These are phyloP conservation scores for Drosophila auraria DNA, from an alignment of 1,140 invertebrate species.

Conservation along the genomic window DNA sequence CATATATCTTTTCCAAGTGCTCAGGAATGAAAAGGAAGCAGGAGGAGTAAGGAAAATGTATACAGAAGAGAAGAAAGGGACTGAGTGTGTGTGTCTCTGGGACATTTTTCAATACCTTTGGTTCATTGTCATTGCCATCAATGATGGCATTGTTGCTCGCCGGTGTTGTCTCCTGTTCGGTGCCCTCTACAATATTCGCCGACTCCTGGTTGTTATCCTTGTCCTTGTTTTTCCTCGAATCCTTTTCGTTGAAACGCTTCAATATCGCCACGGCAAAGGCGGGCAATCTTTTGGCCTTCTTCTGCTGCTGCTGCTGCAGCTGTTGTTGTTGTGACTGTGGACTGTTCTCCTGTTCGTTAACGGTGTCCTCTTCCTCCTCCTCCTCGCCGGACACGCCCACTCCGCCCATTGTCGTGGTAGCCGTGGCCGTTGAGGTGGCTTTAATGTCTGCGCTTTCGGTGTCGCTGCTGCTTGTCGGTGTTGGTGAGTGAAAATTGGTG, in stretches of 20 bases:
- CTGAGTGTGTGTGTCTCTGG: constrained; percentile 36
- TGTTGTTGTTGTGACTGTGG: constrained; percentile 28
- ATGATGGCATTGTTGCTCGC: constrained; percentile 52
- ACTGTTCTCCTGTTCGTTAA: constrained; percentile 27
- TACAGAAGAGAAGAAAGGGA: constrained; percentile 1
- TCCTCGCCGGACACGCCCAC: constrained; percentile 41
- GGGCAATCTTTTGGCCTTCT: constrained; percentile 71
- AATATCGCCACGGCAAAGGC: constrained; percentile 79
- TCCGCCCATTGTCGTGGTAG: constrained; percentile 61
- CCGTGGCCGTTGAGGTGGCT: constrained; percentile 73
- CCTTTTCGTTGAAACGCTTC: constrained; percentile 76
- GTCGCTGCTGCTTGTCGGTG: constrained; percentile 85
- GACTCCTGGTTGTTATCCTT: constrained; percentile 76
- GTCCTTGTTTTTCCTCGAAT: constrained; percentile 52
- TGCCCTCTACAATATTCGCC: constrained; percentile 37
- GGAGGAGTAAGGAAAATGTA: constrained; percentile 5
- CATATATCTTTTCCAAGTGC: constrained; percentile 16
- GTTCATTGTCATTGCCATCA: constrained; percentile 85
- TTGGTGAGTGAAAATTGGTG: constrained; percentile 57
- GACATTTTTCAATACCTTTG: constrained; percentile 76
- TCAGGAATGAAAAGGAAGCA: neutral
- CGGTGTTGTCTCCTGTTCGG: constrained; percentile 33
- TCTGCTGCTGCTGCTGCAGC: constrained; percentile 34
- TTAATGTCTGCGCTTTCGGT: constrained; percentile 86
- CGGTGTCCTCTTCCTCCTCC: constrained; percentile 22